Base-by-base conservation (phyloP, 37 sponge, comb jelly and placozoan species). In the Amphimedon queenslandica region DNA sequence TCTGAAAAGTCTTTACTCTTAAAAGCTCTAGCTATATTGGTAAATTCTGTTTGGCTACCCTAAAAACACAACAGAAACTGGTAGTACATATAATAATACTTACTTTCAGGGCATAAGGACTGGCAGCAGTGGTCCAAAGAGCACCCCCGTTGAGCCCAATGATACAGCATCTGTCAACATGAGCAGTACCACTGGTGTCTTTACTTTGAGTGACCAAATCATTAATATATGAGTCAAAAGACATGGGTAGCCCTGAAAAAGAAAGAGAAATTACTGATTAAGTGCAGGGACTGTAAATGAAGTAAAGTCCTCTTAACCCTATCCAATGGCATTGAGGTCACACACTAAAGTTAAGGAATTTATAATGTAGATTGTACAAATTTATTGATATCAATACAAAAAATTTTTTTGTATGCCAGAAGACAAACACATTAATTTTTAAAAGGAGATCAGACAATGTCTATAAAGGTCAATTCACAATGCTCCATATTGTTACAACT, bases 1-100 rank as follows among this genome's bases (percentile, higher is more conserved):
- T 80, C 10, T 32, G 94, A 77, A 79, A 86, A 93, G 43, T 93
- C 94, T 51, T 89, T 89, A 4, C 64, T 42, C 40, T 85, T 89
- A 57, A 89, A 89, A 39, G 82, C 81, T 58, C 37, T 73, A 16
- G 87, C 90, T 47, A 93, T 79, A 21, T 74, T 85, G 0, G 80
- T 40, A 25, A 60, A 80, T 42, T 93, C 94, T 21, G 53, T 4
- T 28, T 57, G 57, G 34, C 32, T 1, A n/a, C 80, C 28, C 83
- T 87, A 38, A 3, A 63, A 42, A 37, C 8, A 40, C 55, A 75
- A n/a, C n/a, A n/a, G n/a, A n/a, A n/a, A n/a, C n/a, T n/a, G n/a
- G n/a, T n/a, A n/a, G n/a, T n/a, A n/a, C n/a, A n/a, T n/a, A 40
- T 38, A 41, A 35, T 35, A 67, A 28, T n/a, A n/a, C n/a, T n/a